Evolutionary conservation across 2,113 vertebrate genomes (phyloP), one percentile per base, ranked within the genome.

Genomic region (Callospermophilus lateralis): DNA sequence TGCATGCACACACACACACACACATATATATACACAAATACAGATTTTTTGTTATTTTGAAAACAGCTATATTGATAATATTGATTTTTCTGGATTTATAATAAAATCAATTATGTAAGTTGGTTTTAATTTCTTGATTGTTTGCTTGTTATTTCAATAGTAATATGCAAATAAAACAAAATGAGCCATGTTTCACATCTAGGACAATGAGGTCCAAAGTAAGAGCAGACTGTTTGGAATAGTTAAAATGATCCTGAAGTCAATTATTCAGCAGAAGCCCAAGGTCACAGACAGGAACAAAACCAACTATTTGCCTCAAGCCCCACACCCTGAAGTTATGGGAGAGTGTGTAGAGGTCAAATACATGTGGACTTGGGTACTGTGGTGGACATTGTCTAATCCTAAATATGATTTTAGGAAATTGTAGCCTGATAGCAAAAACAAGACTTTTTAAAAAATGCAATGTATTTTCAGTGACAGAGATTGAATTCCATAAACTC

Each of bases 291-390:
- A n/a, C n/a, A 83, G 16, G 28, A 80, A 34, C 30, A 74, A 65
- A 48, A 8, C 24, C 32, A 89, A 6, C 11, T 22, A 24, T 37
- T 83, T 20, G 80, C 34, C 28, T 42, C 3, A 39, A 8, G 42
- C 53, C 6, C 17, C 6, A 32, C 65, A 51, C 13, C 8, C 28
- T n/a, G 61, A 9, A 42, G 6, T 37, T 84, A 17, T 17, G 2
- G 9, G 4, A 17, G 30, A 24, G 4, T 32, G 65, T 58, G 26
- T 7, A 67, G 6, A 61, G n/a, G 42, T 77, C 22, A 45, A 84
- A 42, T 8, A 4, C 13, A 22, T 13, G 3, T 37, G 1, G 6
- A 58, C 28, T 13, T 24, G 6, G 3, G 0, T 32, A 22, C 24
- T 42, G 92, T 30, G 53, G 15, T 34, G 76, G 45, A 80, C 51